Base-by-base conservation (phyloP, 2,888 invertebrate genomes). In the Nycteola revayana region DNA sequence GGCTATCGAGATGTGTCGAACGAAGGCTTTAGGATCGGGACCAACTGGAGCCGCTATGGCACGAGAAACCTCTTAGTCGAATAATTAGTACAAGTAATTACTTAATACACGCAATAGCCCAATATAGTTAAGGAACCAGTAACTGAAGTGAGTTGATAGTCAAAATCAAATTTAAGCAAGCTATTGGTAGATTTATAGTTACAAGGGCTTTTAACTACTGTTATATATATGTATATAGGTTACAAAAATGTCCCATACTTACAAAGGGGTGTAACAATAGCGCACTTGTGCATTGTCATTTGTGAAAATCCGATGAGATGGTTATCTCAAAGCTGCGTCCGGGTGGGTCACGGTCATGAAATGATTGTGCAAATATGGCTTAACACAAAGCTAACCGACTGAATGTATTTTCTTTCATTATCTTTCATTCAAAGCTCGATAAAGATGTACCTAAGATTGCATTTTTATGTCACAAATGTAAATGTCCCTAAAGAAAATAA, bases 321-420 rank as follows among this genome's bases (percentile, higher is more conserved):
- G 54, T 57, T 66, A 72, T 68, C 69, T 53, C 43, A 48, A 53
- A 50, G 31, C 45, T 49, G 48, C 52, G 60, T 60, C 63, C 62
- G 66, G 57, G 60, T 67, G 57, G 71, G 74, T 68, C 74, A 73
- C 60, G 63, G 62, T 50, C 57, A 55, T 56, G 51, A 52, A 66
- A 62, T 60, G 61, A 62, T 67, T 66, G 60, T 58, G 60, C 59
- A 63, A 64, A 58, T 62, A 66, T 48, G 53, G 52, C 42, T 49
- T 44, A 44, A 43, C 49, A 49, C 50, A 54, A 52, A n/a, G n/a
- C n/a, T n/a, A n/a, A n/a, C n/a, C n/a, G n/a, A n/a, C n/a, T n/a
- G n/a, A n/a, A n/a, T n/a, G n/a, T n/a, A n/a, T n/a, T n/a, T n/a
- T n/a, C n/a, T n/a, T n/a, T n/a, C n/a, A n/a, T n/a, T n/a, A n/a